A percentile compares a stretch with the other conserved stretches of the same genome.
phyloP scores from a whole-genome alignment of 2,888 invertebrate genomes.

The Parnassius mnemosyne region DNA sequence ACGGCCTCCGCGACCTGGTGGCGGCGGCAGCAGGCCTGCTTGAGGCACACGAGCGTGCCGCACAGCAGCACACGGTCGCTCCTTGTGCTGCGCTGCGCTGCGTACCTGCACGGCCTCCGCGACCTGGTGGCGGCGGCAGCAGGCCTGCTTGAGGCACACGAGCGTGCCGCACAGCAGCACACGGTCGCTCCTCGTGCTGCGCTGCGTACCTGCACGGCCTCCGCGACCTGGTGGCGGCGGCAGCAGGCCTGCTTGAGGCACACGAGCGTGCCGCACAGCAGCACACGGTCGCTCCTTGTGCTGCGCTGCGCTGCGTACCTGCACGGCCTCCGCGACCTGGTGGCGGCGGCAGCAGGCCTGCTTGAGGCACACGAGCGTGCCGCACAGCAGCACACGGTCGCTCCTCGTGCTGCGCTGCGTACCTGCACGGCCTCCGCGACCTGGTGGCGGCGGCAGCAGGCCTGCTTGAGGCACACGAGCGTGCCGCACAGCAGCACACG shows the following conservation, averaged over 20 bases:
- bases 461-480: slow-evolving; percentile 87
- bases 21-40: too few species aligned
- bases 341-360: slow-evolving; percentile 1
- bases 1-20: too few species aligned
- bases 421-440: slow-evolving; percentile 90
- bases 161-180: too few species aligned
- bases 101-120: too few species aligned
- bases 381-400: background rate
- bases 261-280: slow-evolving; percentile 82
- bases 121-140: too few species aligned
- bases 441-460: slow-evolving; percentile 91
- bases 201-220: slow-evolving; percentile 84
- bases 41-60: too few species aligned
- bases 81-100: too few species aligned
- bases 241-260: slow-evolving; percentile 95
- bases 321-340: slow-evolving; percentile 75
- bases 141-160: too few species aligned
- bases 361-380: background rate
- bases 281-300: too few species aligned
- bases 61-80: too few species aligned
- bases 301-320: background rate
- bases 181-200: too few species aligned
- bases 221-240: slow-evolving; percentile 89
- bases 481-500: background rate
- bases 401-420: background rate